Conservation (phyloP, 2,888 invertebrate genomes). For the Drosophila niveifrons region DNA sequence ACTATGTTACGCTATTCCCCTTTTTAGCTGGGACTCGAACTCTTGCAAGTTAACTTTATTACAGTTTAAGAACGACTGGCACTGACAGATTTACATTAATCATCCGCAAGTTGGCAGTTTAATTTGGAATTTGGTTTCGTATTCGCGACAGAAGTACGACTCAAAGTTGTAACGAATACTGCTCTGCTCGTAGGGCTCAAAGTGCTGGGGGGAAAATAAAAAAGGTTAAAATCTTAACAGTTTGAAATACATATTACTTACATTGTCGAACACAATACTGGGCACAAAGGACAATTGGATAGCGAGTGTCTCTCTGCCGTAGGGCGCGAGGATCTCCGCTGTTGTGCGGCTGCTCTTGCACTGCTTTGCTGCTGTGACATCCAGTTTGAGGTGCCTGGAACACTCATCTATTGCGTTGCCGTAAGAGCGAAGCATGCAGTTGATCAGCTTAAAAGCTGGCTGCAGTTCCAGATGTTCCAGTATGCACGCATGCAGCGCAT, state of each 20-base stretch:
- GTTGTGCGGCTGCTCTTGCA: conserved; percentile 73
- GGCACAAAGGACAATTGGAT: conserved; percentile 83
- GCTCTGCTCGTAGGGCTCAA: conserved; percentile 72
- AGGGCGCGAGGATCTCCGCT: conserved; percentile 78
- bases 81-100: not conserved
- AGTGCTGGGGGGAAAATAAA: conserved; percentile 58
- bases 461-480: conserved; percentile 74
- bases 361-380: conserved; percentile 68
- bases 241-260: conserved; percentile 50
- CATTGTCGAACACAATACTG: conserved; percentile 81
- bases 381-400: conserved; percentile 61
- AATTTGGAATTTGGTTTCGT: conserved; percentile 67
- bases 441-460: conserved; percentile 77
- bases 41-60: not conserved
- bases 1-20: not conserved
- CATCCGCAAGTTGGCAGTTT: conserved; percentile 66
- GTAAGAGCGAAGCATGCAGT: conserved; percentile 79
- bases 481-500: conserved; percentile 84
- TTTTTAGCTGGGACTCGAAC: not conserved
- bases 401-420: conserved; percentile 71
- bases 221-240: not conserved
- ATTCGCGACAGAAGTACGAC: conserved; percentile 72
- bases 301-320: conserved; percentile 77
- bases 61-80: not conserved
- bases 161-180: conserved; percentile 76